These are phyloP conservation scores for Rallus crepitans DNA, from an alignment of 2,797 vertebrate genomes.

Conservation along the genomic window DNA sequence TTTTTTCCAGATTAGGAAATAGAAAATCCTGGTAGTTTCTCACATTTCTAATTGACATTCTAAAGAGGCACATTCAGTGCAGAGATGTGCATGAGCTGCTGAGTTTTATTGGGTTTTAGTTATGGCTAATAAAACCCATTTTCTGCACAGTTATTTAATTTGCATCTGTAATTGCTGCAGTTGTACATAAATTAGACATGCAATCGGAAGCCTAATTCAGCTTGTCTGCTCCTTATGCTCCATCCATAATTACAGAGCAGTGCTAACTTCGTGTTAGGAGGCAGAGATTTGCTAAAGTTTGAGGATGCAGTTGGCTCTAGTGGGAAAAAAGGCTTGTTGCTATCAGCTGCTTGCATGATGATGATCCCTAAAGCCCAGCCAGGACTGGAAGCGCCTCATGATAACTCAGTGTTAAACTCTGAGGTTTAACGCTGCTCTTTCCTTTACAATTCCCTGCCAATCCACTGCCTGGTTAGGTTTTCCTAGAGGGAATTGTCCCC, in stretches of 20 bases:
- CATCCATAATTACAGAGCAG: not conserved
- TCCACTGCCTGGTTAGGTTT: not conserved
- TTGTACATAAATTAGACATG: constrained; percentile 69
- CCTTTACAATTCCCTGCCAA: not conserved
- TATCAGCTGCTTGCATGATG: not conserved
- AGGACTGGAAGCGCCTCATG: not conserved
- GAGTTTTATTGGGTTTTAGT: constrained; percentile 62
- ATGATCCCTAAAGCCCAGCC: not conserved
- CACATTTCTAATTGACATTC: constrained; percentile 52
- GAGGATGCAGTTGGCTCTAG: not conserved
- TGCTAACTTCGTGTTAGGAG: not conserved
- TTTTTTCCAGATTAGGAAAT: not conserved
- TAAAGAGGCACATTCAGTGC: not conserved
- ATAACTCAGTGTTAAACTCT: not conserved
- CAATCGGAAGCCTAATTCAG: constrained; percentile 56
- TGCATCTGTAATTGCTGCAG: constrained; percentile 59
- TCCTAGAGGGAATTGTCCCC: not conserved
- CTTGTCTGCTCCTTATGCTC: constrained; percentile 39
- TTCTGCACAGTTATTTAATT: constrained; percentile 70
- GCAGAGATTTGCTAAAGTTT: not conserved
- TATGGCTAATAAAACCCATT: constrained; percentile 69
- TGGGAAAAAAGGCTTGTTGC: not conserved
- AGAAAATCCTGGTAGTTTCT: constrained; percentile 19
- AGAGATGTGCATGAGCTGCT: constrained; percentile 25
- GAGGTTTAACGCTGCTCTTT: not conserved